These are phyloP conservation scores for Sylvilagus bachmani DNA, from an alignment of 2,113 vertebrate genomes.

Conservation along the genomic window DNA sequence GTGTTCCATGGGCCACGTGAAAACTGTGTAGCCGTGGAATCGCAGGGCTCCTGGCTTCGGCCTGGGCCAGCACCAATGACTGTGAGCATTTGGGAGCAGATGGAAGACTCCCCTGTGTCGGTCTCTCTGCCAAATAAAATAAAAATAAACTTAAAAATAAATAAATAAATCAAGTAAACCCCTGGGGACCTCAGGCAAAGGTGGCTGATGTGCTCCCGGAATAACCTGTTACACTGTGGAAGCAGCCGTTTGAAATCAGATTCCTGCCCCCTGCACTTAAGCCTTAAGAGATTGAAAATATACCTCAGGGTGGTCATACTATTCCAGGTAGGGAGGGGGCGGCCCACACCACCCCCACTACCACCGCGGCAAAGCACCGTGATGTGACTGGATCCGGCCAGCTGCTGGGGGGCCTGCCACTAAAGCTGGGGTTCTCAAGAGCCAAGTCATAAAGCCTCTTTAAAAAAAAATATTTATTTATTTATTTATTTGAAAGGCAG, in stretches of 20 bases:
- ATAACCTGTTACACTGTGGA: no score
- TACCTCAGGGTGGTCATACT: not conserved
- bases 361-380: fast-evolving
- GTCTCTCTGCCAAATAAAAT: no score
- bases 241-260: not conserved
- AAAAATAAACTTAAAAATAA: no score
- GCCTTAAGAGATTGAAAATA: not conserved
- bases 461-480: no score
- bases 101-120: no score
- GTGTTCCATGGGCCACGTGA: fast-evolving
- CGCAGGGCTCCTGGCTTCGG: not conserved
- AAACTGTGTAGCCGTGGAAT: not conserved
- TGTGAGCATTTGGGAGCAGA: no score
- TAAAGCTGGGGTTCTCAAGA: not conserved
- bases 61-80: no score
- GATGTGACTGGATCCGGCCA: not conserved
- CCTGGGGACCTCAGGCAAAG: not conserved
- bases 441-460: not conserved
- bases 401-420: not conserved
- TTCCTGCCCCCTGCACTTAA: not conserved
- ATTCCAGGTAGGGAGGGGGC: not conserved
- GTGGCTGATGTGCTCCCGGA: fast-evolving
- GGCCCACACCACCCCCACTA: not conserved
- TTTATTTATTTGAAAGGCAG: no score
- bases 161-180: no score